A percentile compares a stretch with the other conserved stretches of the same genome.
Evolutionary conservation across 1,140 invertebrate genomes (phyloP).

Genomic region (Physella acuta): DNA sequence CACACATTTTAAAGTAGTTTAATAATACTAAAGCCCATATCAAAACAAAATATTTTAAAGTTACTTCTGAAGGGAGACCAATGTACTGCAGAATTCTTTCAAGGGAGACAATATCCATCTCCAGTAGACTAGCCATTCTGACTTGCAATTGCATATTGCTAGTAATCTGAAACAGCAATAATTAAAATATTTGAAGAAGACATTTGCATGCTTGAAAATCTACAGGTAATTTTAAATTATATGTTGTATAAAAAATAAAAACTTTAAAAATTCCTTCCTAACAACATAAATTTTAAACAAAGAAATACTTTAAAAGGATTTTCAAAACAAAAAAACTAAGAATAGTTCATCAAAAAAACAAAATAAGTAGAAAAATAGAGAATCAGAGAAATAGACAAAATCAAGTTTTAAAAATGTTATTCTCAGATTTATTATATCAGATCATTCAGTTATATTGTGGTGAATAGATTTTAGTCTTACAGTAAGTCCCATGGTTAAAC

Average conservation of each 20-base stretch:
- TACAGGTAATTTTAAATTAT: neutral
- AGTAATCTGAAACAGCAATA: neutral
- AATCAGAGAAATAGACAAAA: neutral
- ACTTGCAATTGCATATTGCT: conserved; percentile 61
- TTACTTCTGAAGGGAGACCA: conserved; percentile 38
- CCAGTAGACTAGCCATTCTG: conserved; percentile 91
- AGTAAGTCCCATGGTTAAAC: conserved; percentile 1
- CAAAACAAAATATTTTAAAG: neutral
- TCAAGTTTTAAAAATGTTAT: neutral
- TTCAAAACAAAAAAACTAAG: neutral
- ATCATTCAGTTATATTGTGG: neutral
- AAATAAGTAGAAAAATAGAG: neutral
- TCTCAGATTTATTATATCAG: neutral
- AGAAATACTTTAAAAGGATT: neutral
- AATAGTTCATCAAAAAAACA: neutral
- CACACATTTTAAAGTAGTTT: neutral
- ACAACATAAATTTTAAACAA: neutral
- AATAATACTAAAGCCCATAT: conserved; percentile 1
- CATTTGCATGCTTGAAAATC: neutral
- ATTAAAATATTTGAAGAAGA: neutral
- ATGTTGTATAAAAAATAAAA: neutral
- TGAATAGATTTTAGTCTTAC: neutral
- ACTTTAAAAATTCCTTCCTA: neutral
- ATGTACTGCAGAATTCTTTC: conserved; percentile 89
- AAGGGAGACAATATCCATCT: conserved; percentile 94